Conservation (phyloP, 2,113 vertebrate genomes). For the Tretioscincus oriximinensis region DNA sequence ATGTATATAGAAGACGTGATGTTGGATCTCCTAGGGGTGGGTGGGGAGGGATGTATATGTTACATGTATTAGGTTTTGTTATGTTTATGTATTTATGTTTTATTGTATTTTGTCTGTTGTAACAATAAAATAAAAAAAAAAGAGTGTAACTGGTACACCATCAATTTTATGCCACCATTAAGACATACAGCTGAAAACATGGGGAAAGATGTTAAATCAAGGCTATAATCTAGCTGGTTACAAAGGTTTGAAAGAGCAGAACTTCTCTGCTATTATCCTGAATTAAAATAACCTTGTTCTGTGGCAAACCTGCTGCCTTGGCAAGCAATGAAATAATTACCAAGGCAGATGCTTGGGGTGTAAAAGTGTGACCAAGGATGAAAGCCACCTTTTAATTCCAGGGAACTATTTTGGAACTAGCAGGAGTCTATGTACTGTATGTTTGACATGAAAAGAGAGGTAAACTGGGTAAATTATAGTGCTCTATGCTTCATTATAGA, state of each 20-base stretch:
- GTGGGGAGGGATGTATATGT: too few relatives aligned
- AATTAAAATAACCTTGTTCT: constrained; percentile 17
- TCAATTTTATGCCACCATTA: background rate
- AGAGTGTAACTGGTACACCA: background rate
- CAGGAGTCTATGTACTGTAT: background rate
- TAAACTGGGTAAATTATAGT: constrained; percentile 17
- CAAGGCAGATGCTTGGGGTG: too few relatives aligned
- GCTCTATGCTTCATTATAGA: background rate
- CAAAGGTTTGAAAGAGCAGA: constrained; percentile 13
- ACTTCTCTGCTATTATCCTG: constrained; percentile 7
- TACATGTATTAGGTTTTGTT: too few relatives aligned
- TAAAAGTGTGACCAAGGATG: background rate
- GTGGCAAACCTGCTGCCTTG: background rate
- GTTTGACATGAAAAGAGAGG: background rate
- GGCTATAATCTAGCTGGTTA: background rate
- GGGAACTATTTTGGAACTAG: constrained; percentile 16
- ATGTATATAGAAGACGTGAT: too few relatives aligned
- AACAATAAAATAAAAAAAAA: too few relatives aligned
- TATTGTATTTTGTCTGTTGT: too few relatives aligned
- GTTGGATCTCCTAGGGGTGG: too few relatives aligned
- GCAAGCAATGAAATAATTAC: background rate
- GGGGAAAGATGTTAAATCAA: background rate
- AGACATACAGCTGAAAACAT: background rate
- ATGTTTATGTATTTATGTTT: too few relatives aligned
- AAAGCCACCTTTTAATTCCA: background rate